Percentiles rank a stretch among this genome's conserved stretches.
These are phyloP conservation scores for Aramus guarauna DNA, from an alignment of 2,113 vertebrate genomes.

Conservation along the genomic window DNA sequence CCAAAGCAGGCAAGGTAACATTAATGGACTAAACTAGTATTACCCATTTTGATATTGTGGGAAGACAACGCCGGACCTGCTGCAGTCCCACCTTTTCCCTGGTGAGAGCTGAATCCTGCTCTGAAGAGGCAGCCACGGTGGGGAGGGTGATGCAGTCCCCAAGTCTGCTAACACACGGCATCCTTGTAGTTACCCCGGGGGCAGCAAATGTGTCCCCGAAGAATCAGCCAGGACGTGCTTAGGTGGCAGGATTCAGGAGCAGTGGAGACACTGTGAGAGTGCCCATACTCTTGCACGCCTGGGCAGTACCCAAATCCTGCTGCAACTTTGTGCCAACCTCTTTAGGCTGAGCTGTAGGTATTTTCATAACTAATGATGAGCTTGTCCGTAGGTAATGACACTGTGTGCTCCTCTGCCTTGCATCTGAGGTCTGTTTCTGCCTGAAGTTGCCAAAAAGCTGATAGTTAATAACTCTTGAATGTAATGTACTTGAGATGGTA, in stretches of 20 bases:
- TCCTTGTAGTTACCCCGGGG: too few relatives aligned
- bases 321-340: neutral
- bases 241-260: neutral
- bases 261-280: neutral
- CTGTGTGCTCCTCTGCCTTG: neutral
- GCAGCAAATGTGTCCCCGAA: neutral
- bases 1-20: too few relatives aligned
- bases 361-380: neutral
- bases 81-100: too few relatives aligned
- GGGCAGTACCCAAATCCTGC: neutral
- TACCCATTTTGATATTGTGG: too few relatives aligned
- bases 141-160: too few relatives aligned
- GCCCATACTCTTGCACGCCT: neutral
- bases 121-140: too few relatives aligned
- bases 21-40: too few relatives aligned
- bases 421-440: neutral
- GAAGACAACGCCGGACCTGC: too few relatives aligned
- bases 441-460: neutral
- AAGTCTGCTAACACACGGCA: too few relatives aligned
- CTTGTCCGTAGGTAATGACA: neutral
- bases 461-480: accelerated
- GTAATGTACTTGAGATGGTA: neutral
- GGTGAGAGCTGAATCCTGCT: too few relatives aligned
- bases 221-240: neutral
- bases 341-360: neutral